A percentile compares a stretch with the other conserved stretches of the same genome.
These are phyloP conservation scores for Mycalesis mineus DNA, from an alignment of 2,888 invertebrate genomes.

Conservation along the genomic window DNA sequence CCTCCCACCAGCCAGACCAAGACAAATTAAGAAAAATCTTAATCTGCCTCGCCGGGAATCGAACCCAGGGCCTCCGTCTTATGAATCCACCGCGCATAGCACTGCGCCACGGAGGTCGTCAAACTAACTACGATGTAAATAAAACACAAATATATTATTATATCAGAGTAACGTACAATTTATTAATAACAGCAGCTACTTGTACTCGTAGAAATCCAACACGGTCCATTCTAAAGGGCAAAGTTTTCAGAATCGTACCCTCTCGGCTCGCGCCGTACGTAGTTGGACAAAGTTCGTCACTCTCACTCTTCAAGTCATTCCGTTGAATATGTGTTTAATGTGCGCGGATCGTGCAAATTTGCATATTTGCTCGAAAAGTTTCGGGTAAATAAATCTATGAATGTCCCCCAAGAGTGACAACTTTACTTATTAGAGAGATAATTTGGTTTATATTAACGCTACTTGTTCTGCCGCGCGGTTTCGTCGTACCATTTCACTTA, in stretches of 20 bases:
- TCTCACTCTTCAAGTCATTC: slow-evolving; percentile 44
- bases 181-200: background rate
- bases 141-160: too few species aligned
- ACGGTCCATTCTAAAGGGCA: slow-evolving; percentile 3
- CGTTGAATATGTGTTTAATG: slow-evolving; percentile 41
- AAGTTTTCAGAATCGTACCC: slow-evolving; percentile 55
- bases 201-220: too few species aligned
- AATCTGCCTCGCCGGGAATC: too few species aligned
- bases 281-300: slow-evolving; percentile 43
- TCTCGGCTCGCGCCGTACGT: slow-evolving; percentile 17
- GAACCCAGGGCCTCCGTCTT: too few species aligned
- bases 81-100: too few species aligned
- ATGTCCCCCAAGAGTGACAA: slow-evolving; percentile 25
- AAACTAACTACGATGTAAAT: background rate
- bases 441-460: background rate
- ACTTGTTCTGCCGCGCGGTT: background rate
- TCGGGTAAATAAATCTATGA: slow-evolving; percentile 25
- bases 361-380: slow-evolving; percentile 22
- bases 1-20: too few species aligned
- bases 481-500: background rate
- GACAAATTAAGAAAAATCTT: too few species aligned
- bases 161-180: too few species aligned
- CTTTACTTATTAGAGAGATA: background rate
- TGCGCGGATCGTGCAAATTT: slow-evolving; percentile 16
- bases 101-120: background rate